A percentile compares a stretch with the other conserved stretches of the same genome.
Evolutionary conservation across 1,140 invertebrate species (phyloP).

Genomic region (Drosophila azteca): DNA sequence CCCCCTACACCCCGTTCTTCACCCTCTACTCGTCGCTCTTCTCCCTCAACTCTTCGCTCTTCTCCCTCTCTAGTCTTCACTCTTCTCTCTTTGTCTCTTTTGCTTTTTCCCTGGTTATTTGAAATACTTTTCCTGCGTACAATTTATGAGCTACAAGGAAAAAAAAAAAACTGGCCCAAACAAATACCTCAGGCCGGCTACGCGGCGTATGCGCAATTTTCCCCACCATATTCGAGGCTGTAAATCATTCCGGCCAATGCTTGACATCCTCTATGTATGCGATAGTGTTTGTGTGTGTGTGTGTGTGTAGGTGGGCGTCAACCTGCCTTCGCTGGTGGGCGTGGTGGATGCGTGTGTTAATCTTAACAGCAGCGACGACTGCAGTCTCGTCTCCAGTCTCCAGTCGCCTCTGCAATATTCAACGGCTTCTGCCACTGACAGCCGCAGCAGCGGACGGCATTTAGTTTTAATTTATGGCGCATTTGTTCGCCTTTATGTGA

Average conservation of each 20-base stretch:
- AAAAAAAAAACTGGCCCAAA: constrained; percentile 36
- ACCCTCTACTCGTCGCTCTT: too few species aligned
- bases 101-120: constrained; percentile 15
- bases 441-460: constrained; percentile 64
- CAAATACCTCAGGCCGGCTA: constrained; percentile 46
- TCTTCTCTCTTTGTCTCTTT: not conserved
- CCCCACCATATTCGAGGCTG: constrained; percentile 56
- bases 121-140: constrained; percentile 42
- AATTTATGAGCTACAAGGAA: constrained; percentile 34
- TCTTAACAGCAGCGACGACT: constrained; percentile 57
- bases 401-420: too few species aligned
- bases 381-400: constrained; percentile 66
- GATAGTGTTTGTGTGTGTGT: constrained; percentile 1
- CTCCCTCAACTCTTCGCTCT: too few species aligned
- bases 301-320: constrained; percentile 32
- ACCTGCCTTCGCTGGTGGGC: constrained; percentile 59
- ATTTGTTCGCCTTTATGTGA: constrained; percentile 63
- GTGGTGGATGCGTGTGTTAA: constrained; percentile 57
- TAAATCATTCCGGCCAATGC: constrained; percentile 77
- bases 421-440: constrained; percentile 61
- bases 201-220: constrained; percentile 77
- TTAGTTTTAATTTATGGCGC: constrained; percentile 81
- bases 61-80: too few species aligned
- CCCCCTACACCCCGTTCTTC: too few species aligned
- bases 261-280: constrained; percentile 51